A percentile compares a stretch with the other conserved stretches of the same genome.
Evolutionary conservation across 2,888 invertebrate species (phyloP).

Genomic region (Nomada ruficornis): DNA sequence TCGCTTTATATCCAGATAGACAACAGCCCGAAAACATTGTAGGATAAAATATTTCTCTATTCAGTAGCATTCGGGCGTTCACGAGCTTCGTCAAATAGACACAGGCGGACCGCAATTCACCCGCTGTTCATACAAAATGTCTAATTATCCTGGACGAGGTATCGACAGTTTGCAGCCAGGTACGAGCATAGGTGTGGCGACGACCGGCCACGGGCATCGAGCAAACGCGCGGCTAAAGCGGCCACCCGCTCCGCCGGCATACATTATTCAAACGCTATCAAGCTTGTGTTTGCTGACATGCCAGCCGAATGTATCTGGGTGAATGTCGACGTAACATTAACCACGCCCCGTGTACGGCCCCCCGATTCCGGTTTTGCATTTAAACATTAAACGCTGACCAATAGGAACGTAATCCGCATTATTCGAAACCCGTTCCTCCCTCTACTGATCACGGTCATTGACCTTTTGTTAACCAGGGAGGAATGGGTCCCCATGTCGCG

Average conservation of each 20-base stretch:
- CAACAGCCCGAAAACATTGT: too few relatives aligned
- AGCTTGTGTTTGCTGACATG: slow-evolving; percentile 80
- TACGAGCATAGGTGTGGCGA: slow-evolving; percentile 68
- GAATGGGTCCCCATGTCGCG: slow-evolving; percentile 23
- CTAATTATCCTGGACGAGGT: neutral
- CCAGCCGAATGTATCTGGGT: slow-evolving; percentile 79
- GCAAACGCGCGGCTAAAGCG: slow-evolving; percentile 62
- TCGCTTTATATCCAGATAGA: too few relatives aligned
- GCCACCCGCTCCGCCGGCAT: slow-evolving; percentile 77
- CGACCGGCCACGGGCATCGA: slow-evolving; percentile 29
- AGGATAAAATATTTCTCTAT: too few relatives aligned
- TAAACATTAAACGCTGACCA: slow-evolving; percentile 69
- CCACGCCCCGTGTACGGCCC: slow-evolving; percentile 80
- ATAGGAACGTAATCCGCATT: slow-evolving; percentile 60
- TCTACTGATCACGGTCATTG: slow-evolving; percentile 56
- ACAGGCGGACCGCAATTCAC: too few relatives aligned
- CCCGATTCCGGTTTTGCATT: slow-evolving; percentile 79
- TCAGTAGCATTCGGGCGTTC: too few relatives aligned
- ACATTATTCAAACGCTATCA: slow-evolving; percentile 82
- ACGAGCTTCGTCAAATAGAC: neutral
- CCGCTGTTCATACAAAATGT: neutral
- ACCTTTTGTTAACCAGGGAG: slow-evolving; percentile 57
- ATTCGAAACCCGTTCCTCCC: slow-evolving; percentile 55
- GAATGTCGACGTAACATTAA: slow-evolving; percentile 74
- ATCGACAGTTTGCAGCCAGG: slow-evolving; percentile 25